Evolutionary conservation across 2,888 invertebrate species (phyloP), one percentile per base, ranked within the genome.

Genomic region (Tanytarsus gracilentus): DNA sequence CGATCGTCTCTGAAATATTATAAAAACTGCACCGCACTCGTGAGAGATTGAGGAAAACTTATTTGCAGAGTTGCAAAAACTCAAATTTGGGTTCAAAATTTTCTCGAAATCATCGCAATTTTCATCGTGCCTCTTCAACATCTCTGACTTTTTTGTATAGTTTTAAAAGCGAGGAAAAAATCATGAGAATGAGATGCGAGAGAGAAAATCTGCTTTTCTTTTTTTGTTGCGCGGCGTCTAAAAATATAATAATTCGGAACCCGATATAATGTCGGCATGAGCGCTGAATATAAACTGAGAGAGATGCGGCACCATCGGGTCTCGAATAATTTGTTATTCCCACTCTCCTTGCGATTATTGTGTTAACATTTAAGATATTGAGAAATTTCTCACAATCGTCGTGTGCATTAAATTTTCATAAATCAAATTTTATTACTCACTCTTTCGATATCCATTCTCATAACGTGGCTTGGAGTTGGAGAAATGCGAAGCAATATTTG

Each of bases 401-500:
- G 30, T 8, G 30, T 30, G 9, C 30, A 30, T 8, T 30, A 30
- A 30, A 30, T 30, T 30, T 6, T 30, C 9, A 30, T 9, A 39
- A 39, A 39, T n/a, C 4, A 39, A 9, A 39, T n/a, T 14, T 8
- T 14, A 14, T 14, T 30, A 58, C 61, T 51, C 40, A 52, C 51
- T 61, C 40, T 25, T 44, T 14, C 16, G 23, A 40, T 14, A 39
- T 21, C 55, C 55, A 44, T 58, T 58, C 2, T 58, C 58, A 30
- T 48, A 48, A 14, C 58, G 44, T 6, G 48, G 16, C n/a, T 48
- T 58, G 1, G 48, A 48, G 16, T 14, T 48, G 5, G 39, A 30
- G 23, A 58, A 58, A 21, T 58, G 58, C 14, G 58, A 58, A n/a
- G 58, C 58, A 26, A 58, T 23, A 9, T 58, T 58, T 18, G 58